These are phyloP conservation scores for Frieseomelitta varia DNA, from an alignment of 1,140 invertebrate genomes.

Conservation along the genomic window DNA sequence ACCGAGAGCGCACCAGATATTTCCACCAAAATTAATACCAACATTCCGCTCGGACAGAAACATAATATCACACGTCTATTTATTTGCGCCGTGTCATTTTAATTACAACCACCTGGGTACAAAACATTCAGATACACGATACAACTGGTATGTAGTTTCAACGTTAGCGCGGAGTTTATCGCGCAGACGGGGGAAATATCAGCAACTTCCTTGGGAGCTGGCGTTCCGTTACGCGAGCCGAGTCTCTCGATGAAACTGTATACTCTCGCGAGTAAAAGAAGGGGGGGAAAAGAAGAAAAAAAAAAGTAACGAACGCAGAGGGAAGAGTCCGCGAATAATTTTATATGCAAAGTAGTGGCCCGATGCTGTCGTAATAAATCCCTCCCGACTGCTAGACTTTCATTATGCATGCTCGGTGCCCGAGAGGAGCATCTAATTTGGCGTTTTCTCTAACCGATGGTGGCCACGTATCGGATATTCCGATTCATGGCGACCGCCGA, in stretches of 20 bases:
- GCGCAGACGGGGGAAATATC: not conserved
- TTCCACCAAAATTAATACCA: too few species aligned
- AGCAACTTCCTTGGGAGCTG: too few species aligned
- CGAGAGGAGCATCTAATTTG: constrained; percentile 66
- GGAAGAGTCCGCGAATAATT: constrained; percentile 38
- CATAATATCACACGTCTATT: too few species aligned
- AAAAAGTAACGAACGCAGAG: not conserved
- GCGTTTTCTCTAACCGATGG: constrained; percentile 46
- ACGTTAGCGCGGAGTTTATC: not conserved
- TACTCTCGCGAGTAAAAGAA: not conserved
- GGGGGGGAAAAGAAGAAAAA: too few species aligned
- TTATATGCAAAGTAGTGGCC: constrained; percentile 54
- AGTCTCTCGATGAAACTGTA: not conserved
- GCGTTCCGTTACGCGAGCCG: too few species aligned
- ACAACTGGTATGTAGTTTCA: not conserved
- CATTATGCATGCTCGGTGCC: constrained; percentile 60
- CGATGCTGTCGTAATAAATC: constrained; percentile 67
- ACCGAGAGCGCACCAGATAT: too few species aligned
- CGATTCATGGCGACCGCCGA: constrained; percentile 67
- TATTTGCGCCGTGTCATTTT: too few species aligned
- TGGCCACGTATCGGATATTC: constrained; percentile 45
- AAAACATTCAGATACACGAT: not conserved
- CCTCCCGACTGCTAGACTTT: constrained; percentile 46
- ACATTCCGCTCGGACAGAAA: too few species aligned
- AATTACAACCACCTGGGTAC: too few species aligned